These are phyloP conservation scores for Lithophane semibrunnea DNA, from an alignment of 2,888 invertebrate genomes.

Conservation along the genomic window DNA sequence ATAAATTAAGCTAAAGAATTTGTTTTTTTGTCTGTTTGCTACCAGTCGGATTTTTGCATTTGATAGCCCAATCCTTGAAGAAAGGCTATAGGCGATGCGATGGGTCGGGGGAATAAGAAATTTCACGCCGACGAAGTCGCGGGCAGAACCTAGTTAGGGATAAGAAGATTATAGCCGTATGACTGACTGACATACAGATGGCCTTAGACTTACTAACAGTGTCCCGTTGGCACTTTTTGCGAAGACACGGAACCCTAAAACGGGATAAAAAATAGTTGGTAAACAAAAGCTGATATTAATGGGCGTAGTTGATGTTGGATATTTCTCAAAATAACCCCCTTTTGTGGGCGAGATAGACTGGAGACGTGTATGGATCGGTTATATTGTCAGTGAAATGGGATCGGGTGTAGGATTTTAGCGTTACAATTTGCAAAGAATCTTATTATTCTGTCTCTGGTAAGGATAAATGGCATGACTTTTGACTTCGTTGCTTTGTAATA, in stretches of 20 bases:
- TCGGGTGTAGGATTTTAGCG: constrained; percentile 17
- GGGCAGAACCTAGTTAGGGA: background rate
- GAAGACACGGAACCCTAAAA: constrained; percentile 14
- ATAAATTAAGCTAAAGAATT: no score
- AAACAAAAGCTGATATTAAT: constrained; percentile 78
- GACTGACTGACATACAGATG: background rate
- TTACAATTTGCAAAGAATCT: constrained; percentile 35
- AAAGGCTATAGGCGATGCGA: no score
- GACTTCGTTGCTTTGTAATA: background rate
- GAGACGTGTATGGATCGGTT: constrained; percentile 51
- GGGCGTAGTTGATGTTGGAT: constrained; percentile 66
- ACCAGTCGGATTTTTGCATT: no score
- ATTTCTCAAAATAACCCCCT: constrained; percentile 64
- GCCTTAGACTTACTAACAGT: background rate
- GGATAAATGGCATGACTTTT: background rate
- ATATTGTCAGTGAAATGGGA: constrained; percentile 57
- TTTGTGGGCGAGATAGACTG: constrained; percentile 46
- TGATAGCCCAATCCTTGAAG: no score
- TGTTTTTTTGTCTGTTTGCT: no score
- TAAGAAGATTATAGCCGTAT: background rate
- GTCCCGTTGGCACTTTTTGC: background rate
- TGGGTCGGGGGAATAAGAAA: no score
- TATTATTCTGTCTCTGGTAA: background rate
- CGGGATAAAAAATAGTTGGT: constrained; percentile 66
- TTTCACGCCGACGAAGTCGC: no score